Evolutionary conservation across 35 echinoderm and acorn worm genomes (phyloP).

Genomic region (Patiria miniata): DNA sequence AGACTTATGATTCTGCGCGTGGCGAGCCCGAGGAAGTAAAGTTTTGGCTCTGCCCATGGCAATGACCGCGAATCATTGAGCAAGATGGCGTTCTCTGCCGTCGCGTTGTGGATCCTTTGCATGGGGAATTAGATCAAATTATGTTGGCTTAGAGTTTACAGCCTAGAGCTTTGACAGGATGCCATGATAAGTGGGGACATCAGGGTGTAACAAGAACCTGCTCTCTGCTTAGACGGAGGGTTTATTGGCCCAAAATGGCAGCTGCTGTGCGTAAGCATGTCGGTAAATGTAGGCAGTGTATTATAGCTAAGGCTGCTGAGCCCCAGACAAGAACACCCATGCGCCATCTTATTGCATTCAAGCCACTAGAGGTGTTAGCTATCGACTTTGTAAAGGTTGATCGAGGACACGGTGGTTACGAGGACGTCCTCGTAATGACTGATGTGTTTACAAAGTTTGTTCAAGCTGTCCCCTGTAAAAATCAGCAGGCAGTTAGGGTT

Average conservation of each 20-base stretch:
- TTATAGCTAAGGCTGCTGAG: conserved; percentile 11
- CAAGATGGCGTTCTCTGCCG: conserved; percentile 30
- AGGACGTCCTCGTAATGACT: conserved; percentile 69
- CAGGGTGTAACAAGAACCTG: conserved; percentile 29
- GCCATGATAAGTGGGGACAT: conserved; percentile 49
- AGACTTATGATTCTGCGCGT: neutral
- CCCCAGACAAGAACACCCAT: neutral
- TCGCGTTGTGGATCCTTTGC: neutral
- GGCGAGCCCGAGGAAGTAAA: neutral
- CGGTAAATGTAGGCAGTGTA: conserved; percentile 10
- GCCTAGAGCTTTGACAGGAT: neutral
- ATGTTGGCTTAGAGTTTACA: neutral
- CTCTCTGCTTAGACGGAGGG: neutral
- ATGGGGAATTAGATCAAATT: conserved; percentile 8
- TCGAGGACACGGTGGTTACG: conserved; percentile 33
- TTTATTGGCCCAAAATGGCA: conserved; percentile 42
- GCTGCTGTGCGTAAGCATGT: conserved; percentile 11
- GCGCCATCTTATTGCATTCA: conserved; percentile 14
- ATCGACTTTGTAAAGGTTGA: conserved; percentile 62
- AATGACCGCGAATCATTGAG: neutral
- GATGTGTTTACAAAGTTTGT: conserved; percentile 57
- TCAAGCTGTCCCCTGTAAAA: conserved; percentile 10
- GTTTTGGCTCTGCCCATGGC: conserved; percentile 8
- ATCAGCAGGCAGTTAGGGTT: conserved; percentile 54
- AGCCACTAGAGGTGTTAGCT: conserved; percentile 36